phyloP scores from a whole-genome alignment of 37 sponge, comb jelly and placozoan genomes.

The Theonella swinhoei region DNA sequence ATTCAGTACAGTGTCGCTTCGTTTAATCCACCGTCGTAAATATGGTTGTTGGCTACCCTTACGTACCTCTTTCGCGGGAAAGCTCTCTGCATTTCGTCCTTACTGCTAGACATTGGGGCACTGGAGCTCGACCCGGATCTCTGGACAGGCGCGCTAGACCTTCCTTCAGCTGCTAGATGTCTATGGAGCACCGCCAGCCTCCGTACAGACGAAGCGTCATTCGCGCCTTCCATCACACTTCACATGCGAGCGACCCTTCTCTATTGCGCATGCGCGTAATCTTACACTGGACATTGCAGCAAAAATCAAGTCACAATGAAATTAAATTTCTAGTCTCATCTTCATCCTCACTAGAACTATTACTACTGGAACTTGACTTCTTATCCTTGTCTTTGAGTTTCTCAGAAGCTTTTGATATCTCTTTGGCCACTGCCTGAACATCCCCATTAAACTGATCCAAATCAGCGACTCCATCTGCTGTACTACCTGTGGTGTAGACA shows the following conservation, averaged over 20 bases:
- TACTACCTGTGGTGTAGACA: too few species aligned
- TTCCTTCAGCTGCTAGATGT: slow-evolving; percentile 9
- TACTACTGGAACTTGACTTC: not conserved
- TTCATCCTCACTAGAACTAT: not conserved
- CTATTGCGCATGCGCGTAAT: slow-evolving; percentile 19
- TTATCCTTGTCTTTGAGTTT: not conserved
- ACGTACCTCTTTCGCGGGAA: slow-evolving; percentile 64
- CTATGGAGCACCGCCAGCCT: slow-evolving; percentile 49
- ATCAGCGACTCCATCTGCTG: slow-evolving; percentile 29
- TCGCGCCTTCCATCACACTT: not conserved
- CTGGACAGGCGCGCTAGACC: not conserved
- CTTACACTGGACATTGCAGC: not conserved
- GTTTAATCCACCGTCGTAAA: too few species aligned
- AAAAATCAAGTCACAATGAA: not conserved
- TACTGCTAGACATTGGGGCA: slow-evolving; percentile 78
- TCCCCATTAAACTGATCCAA: not conserved
- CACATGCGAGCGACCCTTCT: not conserved
- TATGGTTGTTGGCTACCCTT: not conserved
- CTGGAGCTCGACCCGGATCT: slow-evolving; percentile 15
- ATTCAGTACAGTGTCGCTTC: too few species aligned
- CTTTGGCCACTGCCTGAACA: not conserved
- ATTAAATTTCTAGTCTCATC: not conserved
- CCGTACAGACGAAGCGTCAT: not conserved
- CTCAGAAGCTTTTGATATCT: not conserved
- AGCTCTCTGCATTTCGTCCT: slow-evolving; percentile 71